These are phyloP conservation scores for Acromyrmex charruanus DNA, from an alignment of 1,140 invertebrate species.

Conservation along the genomic window DNA sequence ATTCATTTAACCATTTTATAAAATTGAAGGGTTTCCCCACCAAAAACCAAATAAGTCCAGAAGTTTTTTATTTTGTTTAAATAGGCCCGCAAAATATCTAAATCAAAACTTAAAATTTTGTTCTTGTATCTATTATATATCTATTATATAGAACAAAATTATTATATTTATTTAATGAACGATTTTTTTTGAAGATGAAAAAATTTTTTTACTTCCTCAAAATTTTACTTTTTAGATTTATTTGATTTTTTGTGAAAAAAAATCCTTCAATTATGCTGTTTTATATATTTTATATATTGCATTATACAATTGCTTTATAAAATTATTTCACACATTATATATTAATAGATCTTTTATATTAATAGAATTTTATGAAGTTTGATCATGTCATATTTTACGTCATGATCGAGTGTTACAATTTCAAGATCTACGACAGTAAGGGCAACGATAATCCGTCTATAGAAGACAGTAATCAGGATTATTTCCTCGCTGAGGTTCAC, in stretches of 20 bases:
- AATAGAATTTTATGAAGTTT: neutral
- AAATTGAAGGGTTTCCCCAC: neutral
- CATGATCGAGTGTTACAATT: neutral
- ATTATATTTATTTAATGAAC: no score
- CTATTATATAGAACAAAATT: no score
- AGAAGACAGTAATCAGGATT: conserved; percentile 46
- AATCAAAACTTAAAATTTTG: no score
- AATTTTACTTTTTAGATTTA: no score
- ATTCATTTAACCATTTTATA: neutral
- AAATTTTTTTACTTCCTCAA: no score
- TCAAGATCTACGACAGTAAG: conserved; percentile 20
- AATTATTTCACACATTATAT: neutral
- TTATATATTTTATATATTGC: neutral
- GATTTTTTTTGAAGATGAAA: no score
- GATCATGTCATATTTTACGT: neutral
- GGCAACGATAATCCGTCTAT: conserved; percentile 27
- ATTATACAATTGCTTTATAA: neutral
- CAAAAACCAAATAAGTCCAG: no score
- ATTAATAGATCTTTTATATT: neutral
- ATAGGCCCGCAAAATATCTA: no score
- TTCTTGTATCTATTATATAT: no score
- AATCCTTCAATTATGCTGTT: no score
- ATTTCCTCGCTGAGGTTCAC: conserved; percentile 15
- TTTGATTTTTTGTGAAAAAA: no score
- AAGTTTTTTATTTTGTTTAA: no score